Percentiles rank a stretch among this genome's conserved stretches.
Evolutionary conservation across 1,140 invertebrate species (phyloP).

Genomic region (Achroia grisella): DNA sequence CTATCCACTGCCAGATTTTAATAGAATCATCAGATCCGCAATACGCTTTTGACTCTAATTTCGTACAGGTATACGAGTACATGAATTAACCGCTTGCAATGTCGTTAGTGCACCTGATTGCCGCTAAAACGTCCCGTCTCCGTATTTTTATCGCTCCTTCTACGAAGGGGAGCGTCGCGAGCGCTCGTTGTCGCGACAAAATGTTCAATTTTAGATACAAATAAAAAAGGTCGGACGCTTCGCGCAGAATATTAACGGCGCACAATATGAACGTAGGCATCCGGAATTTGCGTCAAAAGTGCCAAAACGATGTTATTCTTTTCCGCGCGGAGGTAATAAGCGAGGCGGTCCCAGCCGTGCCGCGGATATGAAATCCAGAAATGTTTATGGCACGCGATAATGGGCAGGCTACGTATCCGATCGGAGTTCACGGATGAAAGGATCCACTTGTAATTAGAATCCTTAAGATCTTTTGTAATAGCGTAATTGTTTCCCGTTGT

Average conservation of each 20-base stretch:
- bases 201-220: conserved; percentile 73
- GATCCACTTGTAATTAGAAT: conserved; percentile 51
- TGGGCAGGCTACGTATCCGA: conserved; percentile 49
- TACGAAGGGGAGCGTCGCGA: conserved; percentile 39
- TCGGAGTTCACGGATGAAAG: conserved; percentile 44
- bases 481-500: conserved; percentile 56
- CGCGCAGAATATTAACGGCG: conserved; percentile 70
- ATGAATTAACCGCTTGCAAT: conserved; percentile 24
- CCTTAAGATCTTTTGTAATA: conserved; percentile 54
- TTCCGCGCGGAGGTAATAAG: conserved; percentile 66
- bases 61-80: conserved; percentile 19
- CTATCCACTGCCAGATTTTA: too few species aligned
- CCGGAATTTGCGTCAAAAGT: conserved; percentile 69
- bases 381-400: conserved; percentile 61
- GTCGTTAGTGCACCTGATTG: conserved; percentile 47
- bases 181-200: conserved; percentile 67
- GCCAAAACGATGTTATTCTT: conserved; percentile 70
- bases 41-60: too few species aligned
- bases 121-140: conserved; percentile 30
- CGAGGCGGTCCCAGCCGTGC: conserved; percentile 46
- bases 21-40: too few species aligned
- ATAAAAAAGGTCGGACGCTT: conserved; percentile 72
- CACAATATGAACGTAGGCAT: conserved; percentile 71
- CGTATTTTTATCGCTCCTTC: conserved; percentile 62
- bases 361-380: conserved; percentile 68